Percentiles rank a stretch among this genome's conserved stretches.
These are phyloP conservation scores for Acanthornis magna DNA, from an alignment of 2,797 vertebrate species.

Conservation along the genomic window DNA sequence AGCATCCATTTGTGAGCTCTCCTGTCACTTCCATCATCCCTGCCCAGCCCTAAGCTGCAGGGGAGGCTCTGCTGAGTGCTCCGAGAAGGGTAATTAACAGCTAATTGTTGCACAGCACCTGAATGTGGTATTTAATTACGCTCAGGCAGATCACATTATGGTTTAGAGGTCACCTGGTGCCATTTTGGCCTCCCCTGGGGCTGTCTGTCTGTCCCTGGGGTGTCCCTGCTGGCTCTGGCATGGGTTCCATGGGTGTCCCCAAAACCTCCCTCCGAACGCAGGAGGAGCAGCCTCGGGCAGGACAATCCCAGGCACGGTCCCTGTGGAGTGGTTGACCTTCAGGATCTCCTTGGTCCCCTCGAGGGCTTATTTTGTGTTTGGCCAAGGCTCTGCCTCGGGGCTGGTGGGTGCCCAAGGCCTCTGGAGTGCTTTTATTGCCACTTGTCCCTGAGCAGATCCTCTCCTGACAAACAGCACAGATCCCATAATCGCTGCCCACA, in stretches of 20 bases:
- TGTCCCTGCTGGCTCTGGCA: not conserved
- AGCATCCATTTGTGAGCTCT: not conserved
- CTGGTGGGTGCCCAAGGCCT: not conserved
- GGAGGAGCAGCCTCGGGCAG: not conserved
- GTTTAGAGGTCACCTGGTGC: not conserved
- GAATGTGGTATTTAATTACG: not conserved
- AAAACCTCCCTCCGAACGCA: not conserved
- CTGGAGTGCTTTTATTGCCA: not conserved
- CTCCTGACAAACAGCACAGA: not conserved
- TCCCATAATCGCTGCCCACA: no score
- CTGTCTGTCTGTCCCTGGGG: not conserved
- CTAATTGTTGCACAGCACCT: not conserved
- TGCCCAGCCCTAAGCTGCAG: not conserved
- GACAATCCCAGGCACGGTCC: not conserved
- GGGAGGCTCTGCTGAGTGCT: not conserved
- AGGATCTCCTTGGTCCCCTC: not conserved
- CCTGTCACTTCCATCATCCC: rapidly evolving
- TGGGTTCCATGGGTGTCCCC: rapidly evolving
- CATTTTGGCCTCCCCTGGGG: not conserved
- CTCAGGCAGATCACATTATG: rapidly evolving
- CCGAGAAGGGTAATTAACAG: not conserved
- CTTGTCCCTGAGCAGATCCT: constrained; percentile 19
- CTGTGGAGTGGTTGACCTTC: not conserved
- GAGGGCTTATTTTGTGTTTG: not conserved
- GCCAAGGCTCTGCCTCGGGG: not conserved